These are phyloP conservation scores for Trematocara nigrifrons DNA, from an alignment of 2,113 vertebrate species.

Conservation along the genomic window DNA sequence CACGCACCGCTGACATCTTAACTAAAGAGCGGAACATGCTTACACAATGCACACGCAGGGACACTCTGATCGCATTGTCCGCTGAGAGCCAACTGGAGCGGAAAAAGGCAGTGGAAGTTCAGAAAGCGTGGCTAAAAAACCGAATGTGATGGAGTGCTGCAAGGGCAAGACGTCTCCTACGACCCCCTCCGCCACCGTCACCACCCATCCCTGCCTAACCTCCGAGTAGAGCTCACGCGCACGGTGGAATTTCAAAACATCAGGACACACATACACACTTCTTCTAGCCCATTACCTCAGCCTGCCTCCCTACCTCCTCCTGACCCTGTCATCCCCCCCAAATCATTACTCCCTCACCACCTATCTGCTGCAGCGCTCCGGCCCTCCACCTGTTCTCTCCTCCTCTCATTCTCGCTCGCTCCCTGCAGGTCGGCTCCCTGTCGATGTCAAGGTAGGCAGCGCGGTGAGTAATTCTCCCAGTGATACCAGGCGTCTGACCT, in stretches of 20 bases:
- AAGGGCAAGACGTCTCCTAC: slow-evolving; percentile 53
- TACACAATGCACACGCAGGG: slow-evolving; percentile 39
- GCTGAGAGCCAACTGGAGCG: slow-evolving; percentile 56
- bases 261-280: slow-evolving; percentile 17
- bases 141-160: slow-evolving; percentile 53
- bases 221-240: not conserved
- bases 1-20: slow-evolving; percentile 66
- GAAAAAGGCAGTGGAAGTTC: slow-evolving; percentile 69
- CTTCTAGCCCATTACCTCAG: slow-evolving; percentile 56
- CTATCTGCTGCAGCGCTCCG: slow-evolving; percentile 34
- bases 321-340: slow-evolving; percentile 54
- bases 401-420: not conserved
- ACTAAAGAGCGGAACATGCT: slow-evolving; percentile 49
- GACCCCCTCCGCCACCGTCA: not conserved
- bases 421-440: slow-evolving; percentile 35
- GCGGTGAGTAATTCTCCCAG: slow-evolving; percentile 61
- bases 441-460: slow-evolving; percentile 44
- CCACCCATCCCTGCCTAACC: not conserved
- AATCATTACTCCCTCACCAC: slow-evolving; percentile 59
- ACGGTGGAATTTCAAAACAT: not conserved
- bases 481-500: slow-evolving; percentile 60
- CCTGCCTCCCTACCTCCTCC: slow-evolving; percentile 48
- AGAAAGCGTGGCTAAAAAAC: slow-evolving; percentile 58
- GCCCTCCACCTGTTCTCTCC: slow-evolving; percentile 58
- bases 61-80: slow-evolving; percentile 58